Base-by-base conservation (phyloP, 1,140 invertebrate species). In the Acromyrmex heyeri region DNA sequence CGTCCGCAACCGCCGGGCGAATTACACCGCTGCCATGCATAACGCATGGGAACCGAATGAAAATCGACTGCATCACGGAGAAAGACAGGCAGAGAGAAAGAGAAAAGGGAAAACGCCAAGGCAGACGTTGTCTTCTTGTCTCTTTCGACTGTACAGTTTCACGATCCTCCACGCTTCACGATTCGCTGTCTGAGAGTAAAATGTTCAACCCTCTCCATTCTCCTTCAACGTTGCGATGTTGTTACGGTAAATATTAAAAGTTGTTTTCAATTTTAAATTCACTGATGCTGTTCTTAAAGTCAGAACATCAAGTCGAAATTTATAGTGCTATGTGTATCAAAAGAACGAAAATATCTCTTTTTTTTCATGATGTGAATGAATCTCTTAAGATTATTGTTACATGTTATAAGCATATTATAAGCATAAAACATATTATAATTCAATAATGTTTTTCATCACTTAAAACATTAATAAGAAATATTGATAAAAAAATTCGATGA, bases 41-140 rank as follows among this genome's bases (percentile, higher is more conserved):
- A 83, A 83, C 79, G 79, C 79, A 83, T 83, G 79, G 79, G 18
- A 75, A 27, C n/a, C 55, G 79, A 83, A 83, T 83, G 79, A 69
- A 83, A 83, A 83, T 83, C 79, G 79, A 83, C 79, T 82, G 69
- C 55, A 75, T 75, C 79, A 62, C 16, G 50, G 53, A 27, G 59
- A 34, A 70, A 72, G 78, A 81, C 50, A 44, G 69, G n/a, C 34
- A 14, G 18, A 21, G 79, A 55, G 69, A 24, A 62, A 73, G 69
- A 34, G 38, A 50, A 21, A 72, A 48, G 55, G 14, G 55, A 50
- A 73, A 75, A 57, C 38, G 27, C 38, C 53, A 82, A 82, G 69
- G 53, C 14, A 61, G 55, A 78, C 61, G 21, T 55, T 53, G 34
- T 53, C 48, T 30, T 50, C 61, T 67, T 27, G 50, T 78, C 65